Base-by-base conservation (phyloP, 2,797 vertebrate genomes). In the Cephalopachus bancanus region DNA sequence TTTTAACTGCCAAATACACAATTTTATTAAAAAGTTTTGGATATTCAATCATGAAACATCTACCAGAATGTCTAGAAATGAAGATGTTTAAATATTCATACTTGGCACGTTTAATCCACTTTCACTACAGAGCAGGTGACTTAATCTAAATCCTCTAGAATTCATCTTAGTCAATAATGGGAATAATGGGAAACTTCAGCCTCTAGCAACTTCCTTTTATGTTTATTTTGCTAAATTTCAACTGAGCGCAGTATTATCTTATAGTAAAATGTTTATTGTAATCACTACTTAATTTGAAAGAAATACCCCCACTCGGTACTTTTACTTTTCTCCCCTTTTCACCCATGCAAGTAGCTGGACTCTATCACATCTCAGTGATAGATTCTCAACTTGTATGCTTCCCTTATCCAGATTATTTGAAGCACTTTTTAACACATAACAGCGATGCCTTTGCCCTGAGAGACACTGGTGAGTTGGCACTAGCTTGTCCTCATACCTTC, bases 81-180 rank as follows among this genome's bases (percentile, higher is more conserved):
- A 26, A 89, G 6, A 72, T 0, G 51, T 24, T 62, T 72, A 81
- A 95, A 78, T 75, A 9, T 4, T 65, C 10, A 14, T 59, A 37
- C 14, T 11, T 51, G 76, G 17, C 7, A 67, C 17, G 83, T 51
- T n/a, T 59, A 71, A 16, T 28, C 16, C 60, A 9, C n/a, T 62
- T 16, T 53, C 11, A 75, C 59, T 19, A 59, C 74, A 85, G 14
- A 5, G 30, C 0, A 0, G 7, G 44, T 49, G 28, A 57, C 16
- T 89, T 55, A 55, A 26, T 60, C 12, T 76, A 67, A 84, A 72
- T 83, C 1, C 1, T 62, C 26, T 55, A 93, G 17, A 53, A 80
- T 75, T 33, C 49, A 55, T 93, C 57, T 16, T 26, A 60, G 44
- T 62, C 44, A 44, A 44, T 80, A 22, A 22, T 51, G 10, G 62